A percentile compares a stretch with the other conserved stretches of the same genome.
Conservation (phyloP, 2,113 vertebrate species). For the Neopipo cinnamomea region DNA sequence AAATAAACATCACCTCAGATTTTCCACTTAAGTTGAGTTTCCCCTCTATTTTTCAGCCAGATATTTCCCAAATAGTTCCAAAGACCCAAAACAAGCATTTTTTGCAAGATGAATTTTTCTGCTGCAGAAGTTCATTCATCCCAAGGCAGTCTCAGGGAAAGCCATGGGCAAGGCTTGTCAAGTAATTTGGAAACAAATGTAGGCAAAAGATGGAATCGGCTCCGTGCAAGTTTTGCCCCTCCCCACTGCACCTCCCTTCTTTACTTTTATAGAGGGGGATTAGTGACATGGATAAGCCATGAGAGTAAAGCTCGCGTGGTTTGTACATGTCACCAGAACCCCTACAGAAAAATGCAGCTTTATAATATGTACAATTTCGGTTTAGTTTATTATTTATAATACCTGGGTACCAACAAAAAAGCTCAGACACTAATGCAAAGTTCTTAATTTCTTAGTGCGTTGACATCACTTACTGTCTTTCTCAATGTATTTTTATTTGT, state of each 20-base stretch:
- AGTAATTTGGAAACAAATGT: slow-evolving; percentile 34
- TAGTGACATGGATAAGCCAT: slow-evolving; percentile 49
- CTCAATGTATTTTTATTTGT: slow-evolving; percentile 54
- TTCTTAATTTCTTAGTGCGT: neutral
- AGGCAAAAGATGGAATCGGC: neutral
- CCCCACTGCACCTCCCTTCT: neutral
- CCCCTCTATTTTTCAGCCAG: slow-evolving; percentile 25
- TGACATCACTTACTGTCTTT: slow-evolving; percentile 66
- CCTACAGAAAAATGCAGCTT: slow-evolving; percentile 58
- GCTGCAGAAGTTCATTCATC: slow-evolving; percentile 26
- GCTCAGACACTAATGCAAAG: slow-evolving; percentile 46
- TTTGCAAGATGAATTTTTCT: slow-evolving; percentile 35
- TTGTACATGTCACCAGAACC: slow-evolving; percentile 72
- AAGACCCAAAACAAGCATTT: slow-evolving; percentile 37
- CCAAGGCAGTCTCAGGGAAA: neutral
- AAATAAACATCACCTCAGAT: slow-evolving; percentile 40
- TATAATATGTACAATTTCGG: slow-evolving; percentile 44
- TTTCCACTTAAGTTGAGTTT: slow-evolving; percentile 39
- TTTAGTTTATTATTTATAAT: slow-evolving; percentile 69
- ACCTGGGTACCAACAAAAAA: slow-evolving; percentile 62
- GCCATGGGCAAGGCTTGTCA: neutral
- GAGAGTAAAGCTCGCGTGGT: slow-evolving; percentile 57
- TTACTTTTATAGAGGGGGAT: neutral
- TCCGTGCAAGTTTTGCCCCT: neutral
- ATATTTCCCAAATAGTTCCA: slow-evolving; percentile 59